Evolutionary conservation across 2,797 vertebrate species (phyloP), one percentile per base, ranked within the genome.

Genomic region (Pelobates cultripes): DNA sequence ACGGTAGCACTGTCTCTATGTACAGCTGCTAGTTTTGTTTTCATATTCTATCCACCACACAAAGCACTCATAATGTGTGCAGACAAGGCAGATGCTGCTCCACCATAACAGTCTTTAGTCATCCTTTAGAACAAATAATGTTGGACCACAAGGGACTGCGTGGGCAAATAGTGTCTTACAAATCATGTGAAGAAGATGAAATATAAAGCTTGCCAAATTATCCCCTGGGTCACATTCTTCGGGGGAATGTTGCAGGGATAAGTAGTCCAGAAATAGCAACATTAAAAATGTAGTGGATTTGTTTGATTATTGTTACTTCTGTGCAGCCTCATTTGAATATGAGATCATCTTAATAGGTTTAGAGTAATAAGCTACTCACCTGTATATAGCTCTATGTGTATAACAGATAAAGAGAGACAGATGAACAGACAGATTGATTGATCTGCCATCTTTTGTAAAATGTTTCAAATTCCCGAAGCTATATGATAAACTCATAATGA

Each of bases 11-110:
- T 12, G 9, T 44, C 68, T 77, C 75, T 42, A 51, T 78, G 76
- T 78, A 70, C 81, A 83, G 67, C 81, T 51, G 47, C 47, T 51
- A 5, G 47, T 51, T 3, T 40, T 70, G 78, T 64, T 83, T 82
- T 83, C 57, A 64, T 41, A 71, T 83, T 79, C 66, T 71, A 44
- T 70, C 66, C 47, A 61, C 75, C 73, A 63, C 77, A 77, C 80
- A 82, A 60, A 82, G 69, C 75, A 13, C 69, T 77, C 75, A 67
- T 82, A 82, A 82, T 82, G 61, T 77, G 75, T 73, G 73, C 70
- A 72, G 74, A 80, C 73, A 84, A 76, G 73, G 73, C 82, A 79
- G 82, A 80, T 84, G 73, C 68, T 80, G 61, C 71, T 63, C 71
- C 76, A 83, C 68, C 73, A 74, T 71, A 83, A 63, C 47, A 71